phyloP scores from a whole-genome alignment of 1,140 invertebrate genomes.

The Agrilus planipennis region DNA sequence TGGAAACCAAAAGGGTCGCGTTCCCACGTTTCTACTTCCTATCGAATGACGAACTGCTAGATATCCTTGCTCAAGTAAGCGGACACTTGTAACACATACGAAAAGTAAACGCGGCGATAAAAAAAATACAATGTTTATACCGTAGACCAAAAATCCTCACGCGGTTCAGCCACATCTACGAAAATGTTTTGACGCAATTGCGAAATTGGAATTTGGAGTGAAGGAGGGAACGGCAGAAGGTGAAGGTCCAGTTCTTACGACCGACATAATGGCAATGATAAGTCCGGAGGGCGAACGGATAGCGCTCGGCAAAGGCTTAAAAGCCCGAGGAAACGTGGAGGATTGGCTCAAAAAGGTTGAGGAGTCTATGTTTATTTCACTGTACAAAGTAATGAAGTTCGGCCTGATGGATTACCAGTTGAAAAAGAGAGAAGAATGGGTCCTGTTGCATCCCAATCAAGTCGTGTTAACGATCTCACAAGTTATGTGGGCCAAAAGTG shows the following conservation, averaged over 20 bases:
- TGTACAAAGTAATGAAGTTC: slow-evolving; percentile 60
- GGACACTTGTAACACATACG: too few species aligned
- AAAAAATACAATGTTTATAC: slow-evolving; percentile 15
- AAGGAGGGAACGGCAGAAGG: slow-evolving; percentile 38
- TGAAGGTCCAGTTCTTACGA: slow-evolving; percentile 45
- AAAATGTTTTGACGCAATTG: slow-evolving; percentile 82
- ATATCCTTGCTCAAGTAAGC: slow-evolving; percentile 73
- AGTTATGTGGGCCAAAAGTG: slow-evolving; percentile 70
- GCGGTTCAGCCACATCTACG: slow-evolving; percentile 79
- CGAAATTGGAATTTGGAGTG: slow-evolving; percentile 62
- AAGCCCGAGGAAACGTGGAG: slow-evolving; percentile 77
- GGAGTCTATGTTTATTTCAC: slow-evolving; percentile 65
- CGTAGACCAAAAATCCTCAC: slow-evolving; percentile 67
- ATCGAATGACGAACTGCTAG: slow-evolving; percentile 86
- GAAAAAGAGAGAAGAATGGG: slow-evolving; percentile 47
- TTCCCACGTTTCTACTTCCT: slow-evolving; percentile 90
- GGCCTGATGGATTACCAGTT: slow-evolving; percentile 51
- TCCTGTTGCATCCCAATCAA: slow-evolving; percentile 42
- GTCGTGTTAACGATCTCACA: slow-evolving; percentile 71
- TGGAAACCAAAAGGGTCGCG: slow-evolving; percentile 79
- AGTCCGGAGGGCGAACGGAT: slow-evolving; percentile 77
- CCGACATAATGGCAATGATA: slow-evolving; percentile 74
- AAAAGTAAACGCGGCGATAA: too few species aligned
- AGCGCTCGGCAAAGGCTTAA: slow-evolving; percentile 64
- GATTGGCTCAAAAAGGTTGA: slow-evolving; percentile 83